A percentile compares a stretch with the other conserved stretches of the same genome.
phyloP scores from a whole-genome alignment of 2,797 vertebrate species.

The Acipenser ruthenus region DNA sequence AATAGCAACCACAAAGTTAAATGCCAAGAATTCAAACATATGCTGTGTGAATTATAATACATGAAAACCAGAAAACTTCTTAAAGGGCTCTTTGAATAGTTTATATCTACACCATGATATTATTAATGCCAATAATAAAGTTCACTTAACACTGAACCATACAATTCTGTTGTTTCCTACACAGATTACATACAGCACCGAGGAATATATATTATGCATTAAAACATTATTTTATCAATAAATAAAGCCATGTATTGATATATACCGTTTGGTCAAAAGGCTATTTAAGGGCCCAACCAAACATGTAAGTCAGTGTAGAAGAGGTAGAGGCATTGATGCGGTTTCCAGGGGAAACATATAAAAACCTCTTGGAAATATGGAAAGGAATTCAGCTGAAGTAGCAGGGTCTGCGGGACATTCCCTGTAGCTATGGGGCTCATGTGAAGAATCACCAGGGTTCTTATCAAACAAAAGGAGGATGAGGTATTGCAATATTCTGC shows the following conservation, averaged over 20 bases:
- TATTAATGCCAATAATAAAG: neutral
- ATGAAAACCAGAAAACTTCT: slow-evolving; percentile 3
- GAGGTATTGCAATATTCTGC: slow-evolving; percentile 59
- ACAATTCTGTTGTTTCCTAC: neutral
- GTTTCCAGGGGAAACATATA: slow-evolving; percentile 79
- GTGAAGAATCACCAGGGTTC: slow-evolving; percentile 67
- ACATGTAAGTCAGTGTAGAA: slow-evolving; percentile 53
- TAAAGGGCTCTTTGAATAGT: neutral
- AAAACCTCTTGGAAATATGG: slow-evolving; percentile 75
- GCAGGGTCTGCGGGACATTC: slow-evolving; percentile 65
- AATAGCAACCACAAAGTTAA: slow-evolving; percentile 7
- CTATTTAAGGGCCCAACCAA: slow-evolving; percentile 54
- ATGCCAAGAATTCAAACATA: slow-evolving; percentile 13
- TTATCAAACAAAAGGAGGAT: slow-evolving; percentile 59
- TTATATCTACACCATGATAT: neutral
- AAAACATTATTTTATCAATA: too few relatives aligned
- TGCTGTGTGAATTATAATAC: slow-evolving; percentile 11
- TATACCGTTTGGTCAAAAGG: too few relatives aligned
- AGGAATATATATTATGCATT: too few relatives aligned
- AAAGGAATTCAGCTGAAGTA: slow-evolving; percentile 62
- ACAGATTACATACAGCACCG: too few relatives aligned
- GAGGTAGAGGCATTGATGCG: slow-evolving; percentile 66
- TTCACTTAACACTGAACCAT: neutral
- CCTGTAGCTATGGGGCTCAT: slow-evolving; percentile 55
- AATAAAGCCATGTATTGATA: too few relatives aligned